phyloP scores from a whole-genome alignment of 2,113 vertebrate species.

The Rhinogobius similis region DNA sequence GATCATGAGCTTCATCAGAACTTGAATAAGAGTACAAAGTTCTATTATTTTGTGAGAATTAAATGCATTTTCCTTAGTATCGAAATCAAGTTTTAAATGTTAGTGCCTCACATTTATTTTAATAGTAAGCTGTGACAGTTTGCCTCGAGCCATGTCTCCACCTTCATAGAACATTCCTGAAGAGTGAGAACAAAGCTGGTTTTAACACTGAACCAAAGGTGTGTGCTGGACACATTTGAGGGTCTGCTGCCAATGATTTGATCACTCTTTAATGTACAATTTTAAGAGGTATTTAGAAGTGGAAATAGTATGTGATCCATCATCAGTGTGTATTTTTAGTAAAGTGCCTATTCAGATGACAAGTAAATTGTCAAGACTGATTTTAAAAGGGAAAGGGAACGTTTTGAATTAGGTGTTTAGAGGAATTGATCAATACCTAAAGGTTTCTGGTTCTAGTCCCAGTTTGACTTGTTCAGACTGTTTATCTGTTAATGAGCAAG shows the following conservation, averaged over 20 bases:
- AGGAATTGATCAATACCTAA: too few relatives aligned
- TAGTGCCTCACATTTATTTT: background rate
- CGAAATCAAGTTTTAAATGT: too few relatives aligned
- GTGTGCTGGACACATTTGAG: background rate
- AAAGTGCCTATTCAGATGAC: background rate
- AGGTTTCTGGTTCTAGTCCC: too few relatives aligned
- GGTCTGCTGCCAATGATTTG: too few relatives aligned
- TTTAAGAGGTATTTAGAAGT: background rate
- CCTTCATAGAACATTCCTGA: constrained; percentile 3
- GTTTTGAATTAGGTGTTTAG: too few relatives aligned
- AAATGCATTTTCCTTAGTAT: too few relatives aligned
- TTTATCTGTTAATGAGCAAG: too few relatives aligned
- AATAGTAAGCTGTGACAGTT: background rate
- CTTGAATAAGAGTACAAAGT: too few relatives aligned
- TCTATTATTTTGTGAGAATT: too few relatives aligned
- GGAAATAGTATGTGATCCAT: background rate
- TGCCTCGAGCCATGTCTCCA: background rate
- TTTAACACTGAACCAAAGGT: background rate
- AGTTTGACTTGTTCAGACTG: too few relatives aligned
- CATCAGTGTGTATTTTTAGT: background rate
- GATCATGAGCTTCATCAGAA: too few relatives aligned
- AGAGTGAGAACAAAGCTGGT: constrained; percentile 8
- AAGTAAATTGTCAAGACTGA: background rate
- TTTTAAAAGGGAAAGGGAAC: too few relatives aligned
- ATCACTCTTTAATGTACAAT: constrained; percentile 1